Percentiles rank a stretch among this genome's conserved stretches.
phyloP scores from a whole-genome alignment of 92 coral and sea anemone genomes.

The Bergia puertoricense region DNA sequence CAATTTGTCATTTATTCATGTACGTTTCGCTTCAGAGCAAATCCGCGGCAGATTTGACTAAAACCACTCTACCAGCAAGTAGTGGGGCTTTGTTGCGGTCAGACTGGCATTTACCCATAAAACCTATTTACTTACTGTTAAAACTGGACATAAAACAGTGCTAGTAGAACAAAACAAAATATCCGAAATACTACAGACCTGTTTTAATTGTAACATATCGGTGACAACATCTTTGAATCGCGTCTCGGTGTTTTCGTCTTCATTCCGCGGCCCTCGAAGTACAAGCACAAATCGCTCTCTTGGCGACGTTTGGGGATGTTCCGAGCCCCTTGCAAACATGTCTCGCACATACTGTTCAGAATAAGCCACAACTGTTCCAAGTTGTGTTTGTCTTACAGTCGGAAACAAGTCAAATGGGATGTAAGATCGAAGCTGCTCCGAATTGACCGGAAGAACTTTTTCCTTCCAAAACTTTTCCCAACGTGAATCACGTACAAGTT shows the following conservation, averaged over 20 bases:
- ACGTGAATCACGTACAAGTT: conserved; percentile 66
- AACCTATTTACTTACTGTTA: not conserved
- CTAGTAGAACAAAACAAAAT: conserved; percentile 5
- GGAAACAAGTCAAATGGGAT: conserved; percentile 88
- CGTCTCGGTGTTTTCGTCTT: conserved; percentile 66
- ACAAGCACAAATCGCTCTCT: conserved; percentile 83
- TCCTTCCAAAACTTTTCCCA: conserved; percentile 95
- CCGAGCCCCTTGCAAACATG: conserved; percentile 56
- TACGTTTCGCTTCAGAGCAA: conserved; percentile 24
- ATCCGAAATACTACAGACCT: conserved; percentile 65
- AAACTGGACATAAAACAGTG: not conserved
- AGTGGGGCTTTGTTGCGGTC: not conserved
- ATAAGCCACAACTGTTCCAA: conserved; percentile 85
- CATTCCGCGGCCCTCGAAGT: conserved; percentile 79
- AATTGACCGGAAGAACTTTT: conserved; percentile 78
- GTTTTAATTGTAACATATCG: conserved; percentile 91
- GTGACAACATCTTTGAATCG: conserved; percentile 91
- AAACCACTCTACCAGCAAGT: not conserved
- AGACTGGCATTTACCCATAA: not conserved
- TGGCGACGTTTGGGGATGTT: conserved; percentile 45
- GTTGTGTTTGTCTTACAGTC: conserved; percentile 78
- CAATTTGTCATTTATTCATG: not conserved
- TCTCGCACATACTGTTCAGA: conserved; percentile 82
- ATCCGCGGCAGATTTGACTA: conserved; percentile 11
- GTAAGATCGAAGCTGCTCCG: conserved; percentile 64